These are phyloP conservation scores for Cairina moschata DNA, from an alignment of 2,113 vertebrate genomes.

Conservation along the genomic window DNA sequence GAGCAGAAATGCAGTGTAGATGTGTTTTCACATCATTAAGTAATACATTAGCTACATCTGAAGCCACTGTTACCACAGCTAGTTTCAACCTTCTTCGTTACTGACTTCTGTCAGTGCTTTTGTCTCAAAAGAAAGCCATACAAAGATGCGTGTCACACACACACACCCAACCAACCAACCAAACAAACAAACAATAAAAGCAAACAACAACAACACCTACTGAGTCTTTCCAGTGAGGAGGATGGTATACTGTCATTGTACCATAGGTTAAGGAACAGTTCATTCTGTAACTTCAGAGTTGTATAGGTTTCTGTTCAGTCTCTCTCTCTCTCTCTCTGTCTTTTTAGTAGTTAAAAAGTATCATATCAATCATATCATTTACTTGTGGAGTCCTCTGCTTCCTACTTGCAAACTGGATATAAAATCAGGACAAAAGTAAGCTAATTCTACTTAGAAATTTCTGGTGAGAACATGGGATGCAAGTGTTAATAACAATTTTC, in stretches of 20 bases:
- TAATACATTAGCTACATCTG: neutral
- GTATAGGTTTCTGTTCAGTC: neutral
- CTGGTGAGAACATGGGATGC: neutral
- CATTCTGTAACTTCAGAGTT: neutral
- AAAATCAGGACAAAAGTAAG: neutral
- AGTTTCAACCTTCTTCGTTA: neutral
- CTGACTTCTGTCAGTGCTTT: neutral
- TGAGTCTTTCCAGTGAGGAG: neutral
- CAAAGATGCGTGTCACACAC: neutral
- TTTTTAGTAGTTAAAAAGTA: neutral
- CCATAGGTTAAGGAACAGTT: neutral
- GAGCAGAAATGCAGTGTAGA: conserved; percentile 37
- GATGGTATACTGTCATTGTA: neutral
- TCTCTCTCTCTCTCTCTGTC: neutral
- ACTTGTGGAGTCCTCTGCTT: neutral
- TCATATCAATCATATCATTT: neutral
- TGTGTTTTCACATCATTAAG: neutral
- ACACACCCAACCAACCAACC: too few relatives aligned
- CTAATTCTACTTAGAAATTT: neutral
- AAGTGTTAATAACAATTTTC: neutral
- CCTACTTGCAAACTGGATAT: neutral
- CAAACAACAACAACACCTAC: neutral
- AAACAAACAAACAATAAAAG: neutral
- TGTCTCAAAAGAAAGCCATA: neutral
- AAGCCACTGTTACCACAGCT: neutral